Percentiles rank a stretch among this genome's conserved stretches.
These are phyloP conservation scores for Corythornis leucogaster DNA, from an alignment of 2,797 vertebrate species.

Conservation along the genomic window DNA sequence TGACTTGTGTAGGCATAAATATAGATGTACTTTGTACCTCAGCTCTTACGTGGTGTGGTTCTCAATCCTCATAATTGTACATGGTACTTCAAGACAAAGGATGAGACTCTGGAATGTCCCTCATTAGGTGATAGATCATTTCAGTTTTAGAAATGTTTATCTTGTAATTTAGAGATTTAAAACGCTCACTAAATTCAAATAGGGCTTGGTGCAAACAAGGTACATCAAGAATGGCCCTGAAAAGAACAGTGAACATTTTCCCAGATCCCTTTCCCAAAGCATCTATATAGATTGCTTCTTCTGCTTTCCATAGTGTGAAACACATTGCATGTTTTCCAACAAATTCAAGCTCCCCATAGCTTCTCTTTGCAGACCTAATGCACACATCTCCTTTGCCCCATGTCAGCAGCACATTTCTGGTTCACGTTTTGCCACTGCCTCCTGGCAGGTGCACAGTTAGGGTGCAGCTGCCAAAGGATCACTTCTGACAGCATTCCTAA, in stretches of 20 bases:
- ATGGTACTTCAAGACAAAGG: background rate
- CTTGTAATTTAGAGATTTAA: background rate
- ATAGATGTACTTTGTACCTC: background rate
- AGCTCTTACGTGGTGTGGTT: background rate
- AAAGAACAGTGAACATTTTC: background rate
- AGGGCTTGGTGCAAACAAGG: background rate
- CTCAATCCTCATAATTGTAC: background rate
- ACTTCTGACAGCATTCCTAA: background rate
- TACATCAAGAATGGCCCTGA: background rate
- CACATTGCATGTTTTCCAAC: background rate
- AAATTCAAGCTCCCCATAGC: background rate
- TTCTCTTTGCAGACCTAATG: background rate
- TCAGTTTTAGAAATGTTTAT: background rate
- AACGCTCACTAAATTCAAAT: background rate
- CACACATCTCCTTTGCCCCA: background rate
- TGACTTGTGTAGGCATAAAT: background rate
- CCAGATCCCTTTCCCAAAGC: background rate
- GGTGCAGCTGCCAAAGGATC: conserved; percentile 4
- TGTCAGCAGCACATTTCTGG: background rate
- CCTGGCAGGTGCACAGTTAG: background rate
- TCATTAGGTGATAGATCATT: background rate
- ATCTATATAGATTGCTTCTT: background rate
- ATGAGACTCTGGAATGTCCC: background rate
- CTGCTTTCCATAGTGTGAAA: background rate
- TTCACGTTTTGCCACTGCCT: background rate